Conservation (phyloP, 1,140 invertebrate genomes). For the Zaprionus vittiger region DNA sequence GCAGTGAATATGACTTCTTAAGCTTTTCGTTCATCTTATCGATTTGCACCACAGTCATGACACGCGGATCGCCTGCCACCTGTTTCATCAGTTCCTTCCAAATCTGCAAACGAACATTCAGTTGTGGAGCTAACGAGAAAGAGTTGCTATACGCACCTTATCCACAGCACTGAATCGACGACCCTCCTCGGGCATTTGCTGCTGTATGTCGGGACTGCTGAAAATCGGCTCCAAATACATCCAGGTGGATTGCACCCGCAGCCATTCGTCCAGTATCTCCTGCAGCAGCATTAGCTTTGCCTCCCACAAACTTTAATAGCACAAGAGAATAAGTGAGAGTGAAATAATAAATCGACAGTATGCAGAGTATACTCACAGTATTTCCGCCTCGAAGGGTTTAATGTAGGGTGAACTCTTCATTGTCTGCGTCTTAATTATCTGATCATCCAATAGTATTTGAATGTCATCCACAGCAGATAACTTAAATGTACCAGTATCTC, state of each 20-base stretch:
- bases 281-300: conserved; percentile 90
- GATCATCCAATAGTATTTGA: conserved; percentile 97
- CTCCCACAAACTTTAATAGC: conserved; percentile 88
- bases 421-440: conserved; percentile 98
- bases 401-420: conserved; percentile 99
- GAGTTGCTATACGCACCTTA: conserved; percentile 85
- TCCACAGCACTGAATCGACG: conserved; percentile 95
- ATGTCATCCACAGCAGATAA: conserved; percentile 97
- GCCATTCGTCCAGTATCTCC: conserved; percentile 98
- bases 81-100: conserved; percentile 98
- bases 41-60: conserved; percentile 94
- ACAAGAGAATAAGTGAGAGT: conserved; percentile 35
- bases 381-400: conserved; percentile 95
- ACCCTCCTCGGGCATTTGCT: conserved; percentile 95
- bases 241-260: conserved; percentile 98
- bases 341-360: conserved; percentile 39
- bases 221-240: conserved; percentile 99
- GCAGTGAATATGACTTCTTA: conserved; percentile 93
- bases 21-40: conserved; percentile 97
- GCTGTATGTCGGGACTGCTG: conserved; percentile 98
- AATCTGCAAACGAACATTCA: conserved; percentile 44
- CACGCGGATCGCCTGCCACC: conserved; percentile 90
- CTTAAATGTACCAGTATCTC: conserved; percentile 96
- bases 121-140: neutral
- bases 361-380: conserved; percentile 86